Conservation (phyloP, 2,797 vertebrate genomes). For the Orestias chungarensis region DNA sequence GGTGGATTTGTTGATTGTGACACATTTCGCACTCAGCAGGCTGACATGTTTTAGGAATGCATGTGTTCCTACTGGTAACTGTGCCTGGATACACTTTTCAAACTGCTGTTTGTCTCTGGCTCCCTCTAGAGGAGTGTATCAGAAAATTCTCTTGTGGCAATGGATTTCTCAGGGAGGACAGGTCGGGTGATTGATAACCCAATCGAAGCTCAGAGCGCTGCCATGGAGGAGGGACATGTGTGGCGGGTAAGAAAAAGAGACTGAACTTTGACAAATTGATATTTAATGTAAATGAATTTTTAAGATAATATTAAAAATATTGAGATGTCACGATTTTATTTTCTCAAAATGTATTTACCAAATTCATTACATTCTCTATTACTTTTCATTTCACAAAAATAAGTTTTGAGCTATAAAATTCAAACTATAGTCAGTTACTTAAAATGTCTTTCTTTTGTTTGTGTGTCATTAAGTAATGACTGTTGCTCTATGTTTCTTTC, state of each 20-base stretch:
- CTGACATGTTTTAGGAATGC: background rate
- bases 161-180: slow-evolving; percentile 99
- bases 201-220: slow-evolving; percentile 93
- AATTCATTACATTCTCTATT: background rate
- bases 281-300: background rate
- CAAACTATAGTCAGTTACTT: background rate
- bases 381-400: background rate
- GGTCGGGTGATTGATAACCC: slow-evolving; percentile 99
- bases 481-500: too few species aligned
- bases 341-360: background rate
- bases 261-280: background rate
- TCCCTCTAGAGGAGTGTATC: slow-evolving; percentile 93
- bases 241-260: slow-evolving; percentile 90
- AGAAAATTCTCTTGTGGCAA: slow-evolving; percentile 97
- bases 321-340: background rate
- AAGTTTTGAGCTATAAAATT: background rate
- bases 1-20: background rate
- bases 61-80: background rate
- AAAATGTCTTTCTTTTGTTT: background rate
- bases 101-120: slow-evolving; percentile 58
- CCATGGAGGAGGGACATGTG: slow-evolving; percentile 97
- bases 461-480: too few species aligned
- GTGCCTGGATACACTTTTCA: background rate
- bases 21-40: background rate
- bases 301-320: background rate